Percentiles rank a stretch among this genome's conserved stretches.
Evolutionary conservation across 1,140 invertebrate species (phyloP).

Genomic region (Psix sp.): DNA sequence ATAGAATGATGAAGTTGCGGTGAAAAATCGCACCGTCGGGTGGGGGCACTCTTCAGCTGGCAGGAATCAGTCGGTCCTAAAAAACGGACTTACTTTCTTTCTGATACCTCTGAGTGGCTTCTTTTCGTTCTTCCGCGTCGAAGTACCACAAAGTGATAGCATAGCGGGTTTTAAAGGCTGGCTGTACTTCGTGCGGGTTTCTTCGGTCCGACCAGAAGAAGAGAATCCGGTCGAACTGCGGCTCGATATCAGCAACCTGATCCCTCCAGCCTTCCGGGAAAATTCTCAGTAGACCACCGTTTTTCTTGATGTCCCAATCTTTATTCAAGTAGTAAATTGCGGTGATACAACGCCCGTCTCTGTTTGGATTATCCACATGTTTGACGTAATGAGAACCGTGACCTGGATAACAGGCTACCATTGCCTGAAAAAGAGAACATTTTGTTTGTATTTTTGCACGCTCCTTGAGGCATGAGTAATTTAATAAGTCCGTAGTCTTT

Average conservation of each 20-base stretch:
- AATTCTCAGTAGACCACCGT: slow-evolving; percentile 88
- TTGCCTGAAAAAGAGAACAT: slow-evolving; percentile 86
- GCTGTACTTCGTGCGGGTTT: slow-evolving; percentile 98
- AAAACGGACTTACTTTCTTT: slow-evolving; percentile 76
- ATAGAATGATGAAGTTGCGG: too few species aligned
- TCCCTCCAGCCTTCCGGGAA: slow-evolving; percentile 90
- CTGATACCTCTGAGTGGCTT: slow-evolving; percentile 83
- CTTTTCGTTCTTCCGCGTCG: slow-evolving; percentile 89
- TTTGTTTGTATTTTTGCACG: too few species aligned
- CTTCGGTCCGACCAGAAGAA: slow-evolving; percentile 98
- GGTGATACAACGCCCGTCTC: slow-evolving; percentile 95
- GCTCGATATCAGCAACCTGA: slow-evolving; percentile 93
- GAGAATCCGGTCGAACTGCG: slow-evolving; percentile 93
- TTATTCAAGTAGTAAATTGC: slow-evolving; percentile 97
- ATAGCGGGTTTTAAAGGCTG: slow-evolving; percentile 91
- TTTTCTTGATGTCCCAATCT: slow-evolving; percentile 89
- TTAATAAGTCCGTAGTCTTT: too few species aligned
- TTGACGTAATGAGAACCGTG: slow-evolving; percentile 95
- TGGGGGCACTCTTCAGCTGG: not conserved
- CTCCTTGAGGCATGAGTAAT: too few species aligned
- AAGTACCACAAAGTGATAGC: slow-evolving; percentile 98
- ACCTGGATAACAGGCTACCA: slow-evolving; percentile 98
- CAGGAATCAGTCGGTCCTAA: not conserved
- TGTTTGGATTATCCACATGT: slow-evolving; percentile 98
- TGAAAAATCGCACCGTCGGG: too few species aligned